Percentiles rank a stretch among this genome's conserved stretches.
These are phyloP conservation scores for human (Homo sapiens) DNA, from an alignment of 2,113 vertebrate genomes.

Conservation along the genomic window DNA sequence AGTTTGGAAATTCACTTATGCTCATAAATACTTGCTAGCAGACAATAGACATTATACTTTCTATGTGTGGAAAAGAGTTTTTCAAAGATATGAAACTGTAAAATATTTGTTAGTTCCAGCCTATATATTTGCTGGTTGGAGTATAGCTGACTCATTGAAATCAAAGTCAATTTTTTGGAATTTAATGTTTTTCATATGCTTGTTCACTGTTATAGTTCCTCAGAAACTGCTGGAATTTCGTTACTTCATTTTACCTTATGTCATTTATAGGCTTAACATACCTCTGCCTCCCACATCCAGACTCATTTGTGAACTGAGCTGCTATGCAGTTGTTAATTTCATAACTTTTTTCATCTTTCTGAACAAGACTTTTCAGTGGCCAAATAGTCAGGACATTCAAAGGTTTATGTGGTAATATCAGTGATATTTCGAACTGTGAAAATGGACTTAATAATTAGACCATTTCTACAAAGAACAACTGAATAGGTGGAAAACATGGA, in stretches of 20 bases:
- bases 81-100: conserved; percentile 89
- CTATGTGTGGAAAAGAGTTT: conserved; percentile 95
- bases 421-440: conserved; percentile 8
- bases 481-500: conserved; percentile 21
- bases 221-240: conserved; percentile 97
- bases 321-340: conserved; percentile 90
- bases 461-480: conserved; percentile 34
- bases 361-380: conserved; percentile 93
- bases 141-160: conserved; percentile 91
- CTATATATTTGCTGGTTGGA: conserved; percentile 95
- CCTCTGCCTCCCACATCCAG: conserved; percentile 88
- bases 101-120: conserved; percentile 91
- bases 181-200: conserved; percentile 89
- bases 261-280: conserved; percentile 95
- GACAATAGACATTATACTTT: conserved; percentile 98
- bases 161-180: conserved; percentile 93
- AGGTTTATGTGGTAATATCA: conserved; percentile 96
- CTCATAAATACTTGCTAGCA: conserved; percentile 95
- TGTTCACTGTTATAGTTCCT: conserved; percentile 89
- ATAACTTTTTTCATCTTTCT: conserved; percentile 93
- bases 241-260: conserved; percentile 96
- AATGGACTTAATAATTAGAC: conserved; percentile 46
- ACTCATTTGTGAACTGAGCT: conserved; percentile 89
- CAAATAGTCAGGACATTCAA: conserved; percentile 88
- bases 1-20: conserved; percentile 95